Evolutionary conservation across 2,113 vertebrate species (phyloP).

Genomic region (Elephantulus edwardii): DNA sequence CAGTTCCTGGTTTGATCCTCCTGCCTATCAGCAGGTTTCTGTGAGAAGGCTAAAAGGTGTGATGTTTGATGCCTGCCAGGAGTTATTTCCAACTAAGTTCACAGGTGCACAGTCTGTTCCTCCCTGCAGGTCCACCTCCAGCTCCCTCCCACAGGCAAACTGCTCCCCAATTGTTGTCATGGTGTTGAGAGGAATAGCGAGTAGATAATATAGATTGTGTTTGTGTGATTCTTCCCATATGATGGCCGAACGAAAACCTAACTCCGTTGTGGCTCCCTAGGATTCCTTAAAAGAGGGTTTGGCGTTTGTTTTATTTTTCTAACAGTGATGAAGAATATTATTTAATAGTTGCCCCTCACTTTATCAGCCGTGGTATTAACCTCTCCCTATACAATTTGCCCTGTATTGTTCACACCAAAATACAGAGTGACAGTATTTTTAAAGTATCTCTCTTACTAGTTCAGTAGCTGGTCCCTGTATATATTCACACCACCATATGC

Average conservation of each 20-base stretch:
- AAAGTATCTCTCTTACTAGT: conserved; percentile 29
- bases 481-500: conserved; percentile 48
- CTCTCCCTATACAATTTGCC: neutral
- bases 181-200: conserved; percentile 13
- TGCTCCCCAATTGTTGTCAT: neutral
- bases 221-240: neutral
- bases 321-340: neutral
- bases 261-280: neutral
- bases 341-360: neutral
- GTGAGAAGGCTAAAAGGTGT: neutral
- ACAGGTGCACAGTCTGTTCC: neutral
- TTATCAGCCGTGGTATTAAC: neutral
- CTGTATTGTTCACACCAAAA: neutral
- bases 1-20: neutral
- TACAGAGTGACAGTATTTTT: neutral
- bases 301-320: no score
- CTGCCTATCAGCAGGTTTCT: neutral
- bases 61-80: conserved; percentile 18
- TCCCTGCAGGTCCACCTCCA: neutral
- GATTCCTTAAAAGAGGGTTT: no score
- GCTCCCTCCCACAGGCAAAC: conserved; percentile 9
- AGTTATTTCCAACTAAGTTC: conserved; percentile 68
- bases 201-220: neutral
- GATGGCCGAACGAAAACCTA: conserved; percentile 10
- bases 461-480: neutral